Percentiles rank a stretch among this genome's conserved stretches.
These are phyloP conservation scores for Microtus agrestis DNA, from an alignment of 2,797 vertebrate species.

Conservation along the genomic window DNA sequence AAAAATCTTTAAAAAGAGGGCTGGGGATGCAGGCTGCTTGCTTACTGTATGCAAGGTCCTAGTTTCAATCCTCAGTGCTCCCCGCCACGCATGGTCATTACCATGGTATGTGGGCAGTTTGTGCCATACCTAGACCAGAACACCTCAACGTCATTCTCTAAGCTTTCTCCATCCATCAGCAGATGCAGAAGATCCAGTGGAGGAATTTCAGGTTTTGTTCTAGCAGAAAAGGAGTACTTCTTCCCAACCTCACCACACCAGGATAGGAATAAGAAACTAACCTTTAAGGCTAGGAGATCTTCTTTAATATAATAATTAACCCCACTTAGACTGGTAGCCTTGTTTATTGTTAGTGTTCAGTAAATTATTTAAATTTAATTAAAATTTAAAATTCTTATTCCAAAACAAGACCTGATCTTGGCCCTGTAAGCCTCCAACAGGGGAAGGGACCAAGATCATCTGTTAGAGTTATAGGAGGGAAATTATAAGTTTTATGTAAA, in stretches of 20 bases:
- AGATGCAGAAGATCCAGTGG: neutral
- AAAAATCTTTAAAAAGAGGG: neutral
- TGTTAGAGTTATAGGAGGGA: neutral
- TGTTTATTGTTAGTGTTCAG: conserved; percentile 2
- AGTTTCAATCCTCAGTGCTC: conserved; percentile 12
- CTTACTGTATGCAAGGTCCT: neutral
- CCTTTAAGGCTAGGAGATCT: neutral
- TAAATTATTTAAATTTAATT: conserved; percentile 61
- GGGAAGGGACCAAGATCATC: neutral
- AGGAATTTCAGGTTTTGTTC: neutral
- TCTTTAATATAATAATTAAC: neutral
- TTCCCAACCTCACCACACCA: neutral
- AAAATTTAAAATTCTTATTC: conserved; percentile 66
- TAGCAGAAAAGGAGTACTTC: neutral
- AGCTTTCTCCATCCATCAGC: neutral
- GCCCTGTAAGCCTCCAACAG: neutral
- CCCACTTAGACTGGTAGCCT: neutral
- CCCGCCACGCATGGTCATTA: neutral
- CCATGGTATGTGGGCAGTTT: neutral
- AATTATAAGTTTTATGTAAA: conserved; percentile 40
- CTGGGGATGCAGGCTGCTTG: neutral
- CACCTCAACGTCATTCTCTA: neutral
- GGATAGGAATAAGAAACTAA: neutral
- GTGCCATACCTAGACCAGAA: neutral
- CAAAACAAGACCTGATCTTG: neutral